Evolutionary conservation across 2,113 vertebrate species (phyloP), one percentile per base, ranked within the genome.

Genomic region (Thomomys bottae): DNA sequence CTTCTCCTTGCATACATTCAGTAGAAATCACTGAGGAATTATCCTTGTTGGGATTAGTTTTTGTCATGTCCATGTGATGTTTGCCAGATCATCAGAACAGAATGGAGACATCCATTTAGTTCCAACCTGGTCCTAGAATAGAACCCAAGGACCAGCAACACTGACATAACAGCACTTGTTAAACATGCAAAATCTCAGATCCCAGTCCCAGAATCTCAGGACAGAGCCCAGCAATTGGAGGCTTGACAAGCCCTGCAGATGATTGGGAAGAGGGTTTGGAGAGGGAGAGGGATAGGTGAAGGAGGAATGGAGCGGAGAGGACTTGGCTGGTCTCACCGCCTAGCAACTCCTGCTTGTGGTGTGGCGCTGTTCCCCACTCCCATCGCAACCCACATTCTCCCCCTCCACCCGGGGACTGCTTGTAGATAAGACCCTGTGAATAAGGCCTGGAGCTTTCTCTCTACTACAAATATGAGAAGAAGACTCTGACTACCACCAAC

Each of bases 181-280:
- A 45, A 85, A 94, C 76, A 80, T 18, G 36, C 49, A 82, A 63
- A 81, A 42, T 54, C 63, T 71, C 54, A 66, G 36, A 24, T 36
- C 71, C 42, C 76, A 70, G 59, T 5, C 9, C 83, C 38, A 21
- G 90, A 83, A 80, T 54, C 4, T 3, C 18, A 18, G 1, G 10
- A n/a, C 2, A 21, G 34, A 76, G 67, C 45, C 57, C 42, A 28
- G 36, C 24, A 42, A 82, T 26, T 49, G 71, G 57, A 21, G 18
- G 49, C 17, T 10, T 0, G 10, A 23, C 40, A 38, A 42, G 38
- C 42, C 40, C 24, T n/a, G 87, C 54, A 88, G 83, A 38, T 38
- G 49, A 36, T 24, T 2, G 42, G 78, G 68, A 64, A 91, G 84
- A 32, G 38, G 36, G 14, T 49, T 68, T 76, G 26, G 40, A 59